These are phyloP conservation scores for Rhadina sibilatrix DNA, from an alignment of 2,113 vertebrate species.

Conservation along the genomic window DNA sequence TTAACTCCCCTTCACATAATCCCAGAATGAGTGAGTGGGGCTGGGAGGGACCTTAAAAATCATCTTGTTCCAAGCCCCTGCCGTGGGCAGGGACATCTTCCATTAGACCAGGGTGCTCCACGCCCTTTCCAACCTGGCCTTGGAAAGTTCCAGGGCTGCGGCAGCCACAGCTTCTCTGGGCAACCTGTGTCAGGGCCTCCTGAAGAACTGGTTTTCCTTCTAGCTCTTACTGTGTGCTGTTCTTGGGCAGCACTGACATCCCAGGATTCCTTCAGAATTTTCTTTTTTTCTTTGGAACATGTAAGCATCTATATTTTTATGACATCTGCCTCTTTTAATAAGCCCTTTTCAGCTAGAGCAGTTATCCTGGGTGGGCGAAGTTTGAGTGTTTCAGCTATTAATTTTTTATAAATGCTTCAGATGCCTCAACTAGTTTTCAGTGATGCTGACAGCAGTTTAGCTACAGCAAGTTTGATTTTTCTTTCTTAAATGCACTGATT, in stretches of 20 bases:
- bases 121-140: fast-evolving
- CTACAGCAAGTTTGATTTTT: neutral
- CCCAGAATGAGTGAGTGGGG: no score
- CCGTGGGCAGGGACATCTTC: neutral
- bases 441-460: neutral
- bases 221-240: neutral
- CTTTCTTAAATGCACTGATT: neutral
- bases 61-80: neutral
- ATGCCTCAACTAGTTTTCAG: neutral
- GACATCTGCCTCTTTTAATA: neutral
- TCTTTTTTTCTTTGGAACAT: neutral
- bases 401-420: neutral
- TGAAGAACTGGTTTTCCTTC: neutral
- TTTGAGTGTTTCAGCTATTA: neutral
- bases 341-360: neutral
- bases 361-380: neutral
- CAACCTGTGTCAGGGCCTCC: neutral
- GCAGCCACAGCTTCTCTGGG: neutral
- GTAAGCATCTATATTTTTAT: neutral
- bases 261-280: neutral
- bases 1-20: neutral
- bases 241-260: neutral
- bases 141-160: neutral
- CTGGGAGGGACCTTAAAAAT: neutral
- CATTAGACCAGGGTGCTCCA: fast-evolving